A percentile compares a stretch with the other conserved stretches of the same genome.
Evolutionary conservation across 2,888 invertebrate species (phyloP).

Genomic region (Petrolisthes manimaculis): DNA sequence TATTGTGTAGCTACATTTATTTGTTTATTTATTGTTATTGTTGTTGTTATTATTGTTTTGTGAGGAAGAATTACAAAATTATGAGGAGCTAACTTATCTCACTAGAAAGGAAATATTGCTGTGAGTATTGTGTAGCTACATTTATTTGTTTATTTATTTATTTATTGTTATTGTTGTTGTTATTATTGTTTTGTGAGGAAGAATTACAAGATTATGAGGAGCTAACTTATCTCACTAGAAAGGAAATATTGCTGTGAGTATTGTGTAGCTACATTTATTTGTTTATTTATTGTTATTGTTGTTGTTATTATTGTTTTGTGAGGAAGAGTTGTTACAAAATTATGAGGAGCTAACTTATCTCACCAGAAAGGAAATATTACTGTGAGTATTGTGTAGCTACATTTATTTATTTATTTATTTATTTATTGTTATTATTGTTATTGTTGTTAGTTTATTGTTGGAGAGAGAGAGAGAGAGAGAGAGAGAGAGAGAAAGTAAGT

Average conservation of each 20-base stretch:
- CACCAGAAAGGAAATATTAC: conserved; percentile 51
- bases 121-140: conserved; percentile 30
- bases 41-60: too few relatives aligned
- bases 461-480: background rate
- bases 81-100: conserved; percentile 58
- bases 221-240: conserved; percentile 55
- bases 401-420: background rate
- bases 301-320: too few relatives aligned
- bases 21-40: too few relatives aligned
- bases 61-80: conserved; percentile 49
- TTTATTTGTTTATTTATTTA: background rate
- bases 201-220: conserved; percentile 61
- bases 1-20: background rate
- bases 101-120: conserved; percentile 50
- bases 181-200: conserved; percentile 24
- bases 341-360: conserved; percentile 58
- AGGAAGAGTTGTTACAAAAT: conserved; percentile 43
- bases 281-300: too few relatives aligned
- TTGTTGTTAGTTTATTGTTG: background rate
- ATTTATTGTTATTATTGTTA: background rate
- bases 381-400: conserved; percentile 33
- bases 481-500: background rate
- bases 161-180: background rate
- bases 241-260: conserved; percentile 58
- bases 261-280: background rate